Evolutionary conservation across 1,140 invertebrate genomes (phyloP), one percentile per base, ranked within the genome.

Genomic region (Cherax destructor): DNA sequence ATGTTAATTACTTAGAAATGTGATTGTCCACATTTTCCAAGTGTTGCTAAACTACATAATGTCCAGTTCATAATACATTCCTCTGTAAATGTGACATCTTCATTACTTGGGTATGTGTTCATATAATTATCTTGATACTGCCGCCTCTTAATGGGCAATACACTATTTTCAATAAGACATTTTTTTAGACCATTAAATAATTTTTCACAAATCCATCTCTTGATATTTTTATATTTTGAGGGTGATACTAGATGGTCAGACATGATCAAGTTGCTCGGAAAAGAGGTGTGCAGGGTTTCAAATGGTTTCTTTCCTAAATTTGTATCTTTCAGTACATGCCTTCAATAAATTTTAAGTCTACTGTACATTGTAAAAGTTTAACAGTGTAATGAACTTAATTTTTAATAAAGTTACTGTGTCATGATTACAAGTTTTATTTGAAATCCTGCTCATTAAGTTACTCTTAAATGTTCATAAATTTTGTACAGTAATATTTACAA

Each of bases 271-370:
- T 74, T 74, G 50, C 56, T 81, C 24, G 21, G 56, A 56, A 81
- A 24, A 56, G 50, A 81, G 50, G 56, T 81, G 47, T 81, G 79
- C 79, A 81, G 79, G 79, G 79, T 81, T 81, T 81, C 79, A 81
- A 81, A 81, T 81, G 47, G 50, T 81, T 81, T 56, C 50, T 52
- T 81, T 81, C 24, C 69, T 81, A 21, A 81, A 56, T 81, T 81
- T 81, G n/a, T 30, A 81, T 52, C 13, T n/a, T 59, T 81, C 50
- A 56, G 50, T 59, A 47, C 47, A 81, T 59, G 79, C 79, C 79
- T 81, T 81, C n/a, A 56, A 7, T 18, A 81, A 81, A 59, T 24
- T 56, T n/a, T 81, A 81, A 81, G 79, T 52, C 16, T 41, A 41
- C 30, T 21, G 6, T 74, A 81, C 50, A 56, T 59, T 81, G 79